These are phyloP conservation scores for Linurgus olivaceus DNA, from an alignment of 2,797 vertebrate species.

Conservation along the genomic window DNA sequence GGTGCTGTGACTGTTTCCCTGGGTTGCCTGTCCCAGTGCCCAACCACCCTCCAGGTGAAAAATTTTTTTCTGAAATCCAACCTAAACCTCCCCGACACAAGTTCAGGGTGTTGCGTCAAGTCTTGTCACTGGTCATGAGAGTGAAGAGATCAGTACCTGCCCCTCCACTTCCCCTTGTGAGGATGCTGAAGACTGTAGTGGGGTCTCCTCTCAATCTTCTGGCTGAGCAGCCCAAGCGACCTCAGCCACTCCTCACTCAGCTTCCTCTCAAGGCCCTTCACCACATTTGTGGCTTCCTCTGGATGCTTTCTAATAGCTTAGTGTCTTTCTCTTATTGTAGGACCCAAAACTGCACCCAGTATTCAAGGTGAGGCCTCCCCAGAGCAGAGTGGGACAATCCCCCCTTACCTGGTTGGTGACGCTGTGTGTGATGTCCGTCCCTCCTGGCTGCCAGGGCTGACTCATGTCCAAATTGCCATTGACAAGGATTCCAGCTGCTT, in stretches of 20 bases:
- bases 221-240: neutral
- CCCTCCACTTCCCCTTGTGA: neutral
- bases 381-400: neutral
- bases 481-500: neutral
- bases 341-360: fast-evolving
- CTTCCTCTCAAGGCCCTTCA: neutral
- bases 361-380: fast-evolving
- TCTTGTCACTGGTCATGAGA: neutral
- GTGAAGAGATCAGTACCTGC: neutral
- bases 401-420: fast-evolving
- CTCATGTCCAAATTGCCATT: neutral
- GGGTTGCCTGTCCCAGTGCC: neutral
- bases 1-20: neutral
- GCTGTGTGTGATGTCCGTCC: neutral
- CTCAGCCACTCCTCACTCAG: neutral
- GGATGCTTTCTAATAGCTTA: neutral
- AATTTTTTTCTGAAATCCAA: neutral
- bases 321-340: neutral
- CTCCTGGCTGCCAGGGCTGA: neutral
- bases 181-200: neutral
- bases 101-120: neutral
- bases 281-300: neutral
- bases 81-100: neutral
- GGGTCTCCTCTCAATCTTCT: neutral
- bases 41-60: fast-evolving